Evolutionary conservation across 2,797 vertebrate genomes (phyloP).

Genomic region (Falco novaeseelandiae): DNA sequence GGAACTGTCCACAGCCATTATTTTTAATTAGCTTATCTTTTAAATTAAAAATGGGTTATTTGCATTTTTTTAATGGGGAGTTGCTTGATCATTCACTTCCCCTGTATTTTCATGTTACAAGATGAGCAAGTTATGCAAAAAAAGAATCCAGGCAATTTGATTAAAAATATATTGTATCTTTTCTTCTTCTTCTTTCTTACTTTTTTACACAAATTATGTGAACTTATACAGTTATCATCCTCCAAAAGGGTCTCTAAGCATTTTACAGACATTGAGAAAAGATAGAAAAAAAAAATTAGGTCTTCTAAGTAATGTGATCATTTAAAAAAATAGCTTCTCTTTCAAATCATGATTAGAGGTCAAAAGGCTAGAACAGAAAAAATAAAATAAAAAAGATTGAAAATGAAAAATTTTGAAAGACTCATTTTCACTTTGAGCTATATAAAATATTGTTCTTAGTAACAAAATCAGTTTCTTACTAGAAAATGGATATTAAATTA

Average conservation of each 20-base stretch:
- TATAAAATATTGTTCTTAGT: neutral
- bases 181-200: neutral
- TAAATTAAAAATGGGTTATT: slow-evolving; percentile 69
- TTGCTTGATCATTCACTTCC: slow-evolving; percentile 38
- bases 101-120: slow-evolving; percentile 39
- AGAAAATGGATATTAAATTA: neutral
- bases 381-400: neutral
- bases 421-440: neutral
- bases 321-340: slow-evolving; percentile 10
- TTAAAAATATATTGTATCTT: slow-evolving; percentile 32
- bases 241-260: neutral
- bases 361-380: neutral
- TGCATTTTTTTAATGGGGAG: slow-evolving; percentile 58
- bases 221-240: neutral
- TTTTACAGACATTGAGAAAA: neutral
- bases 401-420: slow-evolving; percentile 4
- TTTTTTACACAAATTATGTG: slow-evolving; percentile 8
- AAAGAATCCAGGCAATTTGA: slow-evolving; percentile 32
- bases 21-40: slow-evolving; percentile 73
- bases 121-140: slow-evolving; percentile 1
- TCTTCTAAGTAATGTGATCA: neutral
- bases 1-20: slow-evolving; percentile 63
- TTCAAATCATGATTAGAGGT: slow-evolving; percentile 19
- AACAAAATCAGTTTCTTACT: neutral
- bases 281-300: neutral